phyloP scores from a whole-genome alignment of 2,888 invertebrate genomes.

The Colostygia pectinataria region DNA sequence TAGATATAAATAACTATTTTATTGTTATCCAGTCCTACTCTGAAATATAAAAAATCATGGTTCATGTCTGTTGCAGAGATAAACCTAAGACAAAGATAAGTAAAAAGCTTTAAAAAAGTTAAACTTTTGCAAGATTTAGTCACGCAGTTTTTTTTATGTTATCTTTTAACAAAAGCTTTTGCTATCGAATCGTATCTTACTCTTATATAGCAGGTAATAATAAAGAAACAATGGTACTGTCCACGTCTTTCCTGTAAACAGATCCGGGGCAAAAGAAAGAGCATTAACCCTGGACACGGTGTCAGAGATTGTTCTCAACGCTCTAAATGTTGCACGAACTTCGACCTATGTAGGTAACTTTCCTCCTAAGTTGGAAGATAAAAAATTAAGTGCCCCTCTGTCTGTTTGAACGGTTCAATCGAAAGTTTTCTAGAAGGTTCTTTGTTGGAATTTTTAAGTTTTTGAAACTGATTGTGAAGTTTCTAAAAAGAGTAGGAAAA shows the following conservation, averaged over 20 bases:
- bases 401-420: slow-evolving; percentile 35
- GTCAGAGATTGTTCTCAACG: slow-evolving; percentile 64
- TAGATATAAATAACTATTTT: too few species aligned
- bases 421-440: slow-evolving; percentile 22
- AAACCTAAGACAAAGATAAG: not conserved
- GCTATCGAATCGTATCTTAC: too few species aligned
- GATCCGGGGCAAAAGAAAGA: slow-evolving; percentile 39
- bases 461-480: not conserved
- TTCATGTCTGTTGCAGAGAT: too few species aligned
- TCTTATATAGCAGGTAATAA: too few species aligned
- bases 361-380: slow-evolving; percentile 26
- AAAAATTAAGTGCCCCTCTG: slow-evolving; percentile 34
- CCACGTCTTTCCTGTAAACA: slow-evolving; percentile 40
- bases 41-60: too few species aligned
- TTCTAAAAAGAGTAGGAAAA: not conserved
- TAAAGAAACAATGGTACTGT: slow-evolving; percentile 24
- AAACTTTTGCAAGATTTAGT: too few species aligned
- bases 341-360: slow-evolving; percentile 50
- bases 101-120: too few species aligned
- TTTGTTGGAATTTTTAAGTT: slow-evolving; percentile 20
- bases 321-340: slow-evolving; percentile 58
- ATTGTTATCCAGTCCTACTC: too few species aligned
- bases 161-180: too few species aligned
- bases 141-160: too few species aligned
- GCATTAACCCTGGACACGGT: slow-evolving; percentile 56